A percentile compares a stretch with the other conserved stretches of the same genome.
phyloP scores from a whole-genome alignment of 2,113 vertebrate species.

The Natator depressus region DNA sequence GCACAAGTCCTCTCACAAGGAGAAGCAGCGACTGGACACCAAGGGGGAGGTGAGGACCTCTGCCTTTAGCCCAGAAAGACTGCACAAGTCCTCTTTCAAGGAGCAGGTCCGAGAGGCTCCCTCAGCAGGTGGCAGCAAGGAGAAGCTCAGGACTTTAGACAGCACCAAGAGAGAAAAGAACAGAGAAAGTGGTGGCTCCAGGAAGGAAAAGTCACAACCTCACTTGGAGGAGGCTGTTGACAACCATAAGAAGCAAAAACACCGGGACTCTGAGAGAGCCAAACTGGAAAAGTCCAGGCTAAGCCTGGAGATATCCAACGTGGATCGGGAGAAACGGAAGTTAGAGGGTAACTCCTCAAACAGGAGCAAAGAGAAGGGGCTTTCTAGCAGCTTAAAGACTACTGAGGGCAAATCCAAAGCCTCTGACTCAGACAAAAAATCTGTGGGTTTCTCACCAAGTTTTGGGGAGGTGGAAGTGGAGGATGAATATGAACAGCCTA shows the following conservation, averaged over 20 bases:
- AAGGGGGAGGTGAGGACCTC: conserved; percentile 63
- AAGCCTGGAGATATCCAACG: conserved; percentile 12
- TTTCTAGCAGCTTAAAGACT: conserved; percentile 66
- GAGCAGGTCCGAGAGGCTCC: conserved; percentile 70
- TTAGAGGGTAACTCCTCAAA: conserved; percentile 63
- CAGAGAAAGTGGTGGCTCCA: conserved; percentile 59
- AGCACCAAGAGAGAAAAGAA: conserved; percentile 77
- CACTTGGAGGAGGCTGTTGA: conserved; percentile 58
- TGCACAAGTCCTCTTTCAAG: conserved; percentile 69
- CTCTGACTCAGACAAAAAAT: conserved; percentile 56
- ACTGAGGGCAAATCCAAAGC: conserved; percentile 68
- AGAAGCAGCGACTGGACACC: conserved; percentile 66
- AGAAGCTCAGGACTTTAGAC: conserved; percentile 64
- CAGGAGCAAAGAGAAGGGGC: conserved; percentile 79
- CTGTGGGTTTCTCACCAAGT: conserved; percentile 32
- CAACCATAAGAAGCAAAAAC: conserved; percentile 79
- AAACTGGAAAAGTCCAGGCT: conserved; percentile 78
- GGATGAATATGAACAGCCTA: conserved; percentile 87
- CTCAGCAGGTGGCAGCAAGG: conserved; percentile 48
- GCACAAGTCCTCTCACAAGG: conserved; percentile 81
- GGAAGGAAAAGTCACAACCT: conserved; percentile 59
- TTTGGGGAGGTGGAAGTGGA: conserved; percentile 79
- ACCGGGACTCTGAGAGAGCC: conserved; percentile 75
- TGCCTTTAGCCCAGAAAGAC: conserved; percentile 67
- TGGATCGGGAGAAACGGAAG: conserved; percentile 66